These are phyloP conservation scores for Nomada goodeniana DNA, from an alignment of 2,888 invertebrate genomes.

Conservation along the genomic window DNA sequence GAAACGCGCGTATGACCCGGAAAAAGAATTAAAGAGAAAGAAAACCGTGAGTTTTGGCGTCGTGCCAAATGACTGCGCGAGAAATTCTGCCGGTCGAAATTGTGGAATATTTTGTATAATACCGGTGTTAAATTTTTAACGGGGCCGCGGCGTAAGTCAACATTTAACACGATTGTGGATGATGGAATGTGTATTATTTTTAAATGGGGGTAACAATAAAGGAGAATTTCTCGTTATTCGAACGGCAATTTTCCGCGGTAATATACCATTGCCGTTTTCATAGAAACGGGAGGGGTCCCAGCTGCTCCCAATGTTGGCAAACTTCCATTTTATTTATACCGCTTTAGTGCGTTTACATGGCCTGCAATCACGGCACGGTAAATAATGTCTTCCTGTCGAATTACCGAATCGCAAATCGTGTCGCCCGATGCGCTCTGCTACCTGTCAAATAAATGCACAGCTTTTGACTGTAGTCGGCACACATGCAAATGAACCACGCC, in stretches of 20 bases:
- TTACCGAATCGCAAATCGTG: constrained; percentile 61
- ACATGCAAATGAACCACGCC: background rate
- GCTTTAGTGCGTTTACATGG: constrained; percentile 43
- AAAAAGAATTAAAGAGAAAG: constrained; percentile 24
- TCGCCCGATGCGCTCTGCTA: constrained; percentile 24
- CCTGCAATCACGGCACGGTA: constrained; percentile 57
- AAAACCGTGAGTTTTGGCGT: constrained; percentile 46
- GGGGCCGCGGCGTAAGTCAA: background rate
- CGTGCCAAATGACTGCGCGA: constrained; percentile 39
- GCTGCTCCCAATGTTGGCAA: constrained; percentile 49
- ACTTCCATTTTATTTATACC: constrained; percentile 66
- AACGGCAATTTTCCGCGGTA: constrained; percentile 8
- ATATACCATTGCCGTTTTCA: constrained; percentile 28
- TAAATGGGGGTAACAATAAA: constrained; percentile 9
- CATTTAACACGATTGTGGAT: background rate
- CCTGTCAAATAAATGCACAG: constrained; percentile 18
- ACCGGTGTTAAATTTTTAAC: constrained; percentile 17
- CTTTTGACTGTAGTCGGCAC: background rate
- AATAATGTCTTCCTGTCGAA: constrained; percentile 72
- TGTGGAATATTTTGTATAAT: constrained; percentile 39
- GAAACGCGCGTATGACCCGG: constrained; percentile 18
- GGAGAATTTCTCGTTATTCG: background rate
- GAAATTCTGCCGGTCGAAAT: constrained; percentile 4
- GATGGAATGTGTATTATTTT: constrained; percentile 9
- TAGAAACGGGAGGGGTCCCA: constrained; percentile 31